Percentiles rank a stretch among this genome's conserved stretches.
phyloP scores from a whole-genome alignment of 2,888 invertebrate genomes.

The Phyllotreta striolata region DNA sequence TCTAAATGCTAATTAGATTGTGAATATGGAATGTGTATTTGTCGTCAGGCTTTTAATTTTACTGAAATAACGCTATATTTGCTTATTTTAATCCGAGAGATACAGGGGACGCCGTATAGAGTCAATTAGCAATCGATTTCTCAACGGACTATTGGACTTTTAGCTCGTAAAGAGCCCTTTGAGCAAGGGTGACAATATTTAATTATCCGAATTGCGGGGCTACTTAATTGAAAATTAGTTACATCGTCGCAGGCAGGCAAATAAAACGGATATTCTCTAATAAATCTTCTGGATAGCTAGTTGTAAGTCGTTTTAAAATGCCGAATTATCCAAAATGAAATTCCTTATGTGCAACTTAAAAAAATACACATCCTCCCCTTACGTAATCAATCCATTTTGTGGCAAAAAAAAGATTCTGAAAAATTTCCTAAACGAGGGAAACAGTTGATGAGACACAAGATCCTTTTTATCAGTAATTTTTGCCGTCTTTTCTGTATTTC shows the following conservation, averaged over 20 bases:
- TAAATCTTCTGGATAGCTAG: no score
- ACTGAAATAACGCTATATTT: no score
- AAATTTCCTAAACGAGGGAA: conserved; percentile 26
- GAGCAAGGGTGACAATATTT: conserved; percentile 8
- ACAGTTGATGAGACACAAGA: conserved; percentile 27
- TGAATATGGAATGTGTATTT: no score
- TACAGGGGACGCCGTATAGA: no score
- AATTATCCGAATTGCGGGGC: conserved; percentile 7
- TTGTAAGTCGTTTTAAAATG: no score
- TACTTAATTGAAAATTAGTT: conserved; percentile 4
- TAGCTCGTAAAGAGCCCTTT: neutral
- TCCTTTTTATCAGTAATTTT: conserved; percentile 29
- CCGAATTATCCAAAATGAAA: neutral
- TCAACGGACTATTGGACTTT: conserved; percentile 3
- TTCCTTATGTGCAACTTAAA: conserved; percentile 14
- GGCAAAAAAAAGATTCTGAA: conserved; percentile 9
- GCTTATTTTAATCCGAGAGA: no score
- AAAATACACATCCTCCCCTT: conserved; percentile 16
- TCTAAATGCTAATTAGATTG: no score
- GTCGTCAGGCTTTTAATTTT: no score
- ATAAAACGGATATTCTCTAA: no score
- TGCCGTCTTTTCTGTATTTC: conserved; percentile 30
- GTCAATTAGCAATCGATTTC: no score
- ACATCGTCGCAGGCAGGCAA: no score
- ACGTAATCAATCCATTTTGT: conserved; percentile 26